Evolutionary conservation across 2,113 vertebrate species (phyloP), one percentile per base, ranked within the genome.

Genomic region (Silurus meridionalis): DNA sequence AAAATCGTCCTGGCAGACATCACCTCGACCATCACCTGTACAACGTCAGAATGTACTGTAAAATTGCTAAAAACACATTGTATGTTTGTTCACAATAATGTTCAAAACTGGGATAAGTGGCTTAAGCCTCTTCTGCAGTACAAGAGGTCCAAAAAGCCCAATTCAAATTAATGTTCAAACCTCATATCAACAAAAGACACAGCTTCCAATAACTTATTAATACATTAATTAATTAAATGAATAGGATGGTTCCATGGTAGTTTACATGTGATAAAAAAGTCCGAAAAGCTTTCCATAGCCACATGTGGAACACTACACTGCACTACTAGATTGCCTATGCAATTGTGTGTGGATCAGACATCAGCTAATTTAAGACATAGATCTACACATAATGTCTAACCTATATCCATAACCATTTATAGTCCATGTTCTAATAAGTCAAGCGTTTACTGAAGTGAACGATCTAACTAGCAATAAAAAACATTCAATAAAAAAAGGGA

Each of bases 1-100:
- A 91, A 99, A 99, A 87, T 99, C 98, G 4, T 99, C 97, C 92
- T 97, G 99, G 92, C 98, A 99, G 78, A 95, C 96, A 48, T 99
- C 97, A 11, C 98, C 98, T 91, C 98, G 94, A 85, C 98, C 98
- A 50, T 99, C 98, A 48, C 97, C 98, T 99, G 71, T 79, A 86
- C 58, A 66, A 15, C 23, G 52, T 80, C 6, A 69, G 25, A 63
- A 52, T 74, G 14, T 61, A 78, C 7, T 85, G 4, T 74, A n/a
- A 23, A 61, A 10, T 10, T n/a, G 15, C 8, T n/a, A 48, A 84
- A n/a, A 1, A 53, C 23, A 55, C 21, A 4, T 17, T 15, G 17
- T 58, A 58, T 14, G 13, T 11, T 58, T 58, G 57, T 58, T 58
- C 17, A 14, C 17, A 58, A 15, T 58, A 15, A 58, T 4, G 11